phyloP scores from a whole-genome alignment of 2,113 vertebrate genomes.

The Pipra filicauda region DNA sequence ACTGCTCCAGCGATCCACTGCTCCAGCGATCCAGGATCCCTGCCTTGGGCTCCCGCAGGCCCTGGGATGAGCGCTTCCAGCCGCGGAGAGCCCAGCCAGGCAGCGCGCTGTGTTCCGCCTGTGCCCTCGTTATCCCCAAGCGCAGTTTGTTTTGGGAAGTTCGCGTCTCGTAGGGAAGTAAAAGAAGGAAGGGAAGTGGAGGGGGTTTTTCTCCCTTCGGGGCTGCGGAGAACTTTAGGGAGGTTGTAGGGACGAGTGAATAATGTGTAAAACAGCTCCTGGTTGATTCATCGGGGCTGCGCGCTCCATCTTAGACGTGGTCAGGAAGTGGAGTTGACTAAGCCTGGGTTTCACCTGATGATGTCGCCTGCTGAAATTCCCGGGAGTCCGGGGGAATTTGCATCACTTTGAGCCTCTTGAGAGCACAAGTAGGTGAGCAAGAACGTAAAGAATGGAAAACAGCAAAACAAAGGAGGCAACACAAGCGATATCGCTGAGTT shows the following conservation, averaged over 20 bases:
- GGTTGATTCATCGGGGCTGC: background rate
- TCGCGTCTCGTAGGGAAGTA: rapidly evolving
- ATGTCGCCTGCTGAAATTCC: background rate
- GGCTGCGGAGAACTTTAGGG: background rate
- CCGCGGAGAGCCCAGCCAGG: background rate
- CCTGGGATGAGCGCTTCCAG: background rate
- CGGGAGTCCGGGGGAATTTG: background rate
- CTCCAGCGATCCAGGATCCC: background rate
- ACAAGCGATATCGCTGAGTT: rapidly evolving
- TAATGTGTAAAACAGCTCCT: rapidly evolving
- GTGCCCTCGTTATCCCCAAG: rapidly evolving
- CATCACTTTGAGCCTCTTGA: background rate
- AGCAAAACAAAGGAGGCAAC: background rate
- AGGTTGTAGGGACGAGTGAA: background rate
- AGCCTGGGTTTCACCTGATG: background rate
- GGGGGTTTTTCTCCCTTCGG: rapidly evolving
- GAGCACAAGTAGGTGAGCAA: background rate
- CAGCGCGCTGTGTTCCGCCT: background rate
- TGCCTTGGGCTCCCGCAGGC: background rate
- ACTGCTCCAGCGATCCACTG: background rate
- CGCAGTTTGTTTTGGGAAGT: background rate
- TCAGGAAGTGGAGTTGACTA: constrained; percentile 26
- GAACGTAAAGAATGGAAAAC: background rate
- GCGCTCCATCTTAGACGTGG: background rate
- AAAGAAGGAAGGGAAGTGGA: rapidly evolving